Percentiles rank a stretch among this genome's conserved stretches.
Conservation (phyloP, 2,113 vertebrate genomes). For the Psammodynastes pulverulentus region DNA sequence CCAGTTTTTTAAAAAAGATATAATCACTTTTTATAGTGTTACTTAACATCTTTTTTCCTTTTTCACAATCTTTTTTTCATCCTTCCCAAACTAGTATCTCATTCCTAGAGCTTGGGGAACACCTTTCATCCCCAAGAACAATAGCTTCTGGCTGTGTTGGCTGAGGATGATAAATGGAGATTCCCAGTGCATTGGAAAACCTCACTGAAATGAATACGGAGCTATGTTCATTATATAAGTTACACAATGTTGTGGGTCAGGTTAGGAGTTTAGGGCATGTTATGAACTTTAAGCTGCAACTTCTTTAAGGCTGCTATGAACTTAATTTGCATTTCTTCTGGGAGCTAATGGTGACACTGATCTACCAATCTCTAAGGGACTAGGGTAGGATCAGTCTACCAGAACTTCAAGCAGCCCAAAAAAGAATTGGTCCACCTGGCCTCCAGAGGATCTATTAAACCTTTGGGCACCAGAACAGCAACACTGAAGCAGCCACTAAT, state of each 20-base stretch:
- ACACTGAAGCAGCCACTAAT: no score
- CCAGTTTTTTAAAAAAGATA: neutral
- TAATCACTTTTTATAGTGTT: neutral
- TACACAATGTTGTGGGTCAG: no score
- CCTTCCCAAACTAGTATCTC: neutral
- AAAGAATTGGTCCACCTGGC: neutral
- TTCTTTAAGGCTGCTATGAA: neutral
- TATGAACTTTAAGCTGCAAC: neutral
- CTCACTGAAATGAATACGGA: neutral
- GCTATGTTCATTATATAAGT: neutral
- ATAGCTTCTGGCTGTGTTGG: neutral
- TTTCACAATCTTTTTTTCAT: neutral
- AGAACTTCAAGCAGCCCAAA: neutral
- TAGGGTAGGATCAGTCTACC: neutral
- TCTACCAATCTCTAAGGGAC: neutral
- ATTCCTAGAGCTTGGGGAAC: neutral
- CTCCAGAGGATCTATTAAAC: neutral
- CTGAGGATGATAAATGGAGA: neutral
- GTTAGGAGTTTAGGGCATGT: neutral
- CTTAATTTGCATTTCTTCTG: neutral
- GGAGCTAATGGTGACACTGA: neutral
- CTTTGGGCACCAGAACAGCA: neutral
- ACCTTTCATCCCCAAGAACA: neutral
- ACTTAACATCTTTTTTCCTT: neutral
- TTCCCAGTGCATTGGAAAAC: neutral